Percentiles rank a stretch among this genome's conserved stretches.
Conservation (phyloP, 2,113 vertebrate genomes). For the Myotis yumanensis region DNA sequence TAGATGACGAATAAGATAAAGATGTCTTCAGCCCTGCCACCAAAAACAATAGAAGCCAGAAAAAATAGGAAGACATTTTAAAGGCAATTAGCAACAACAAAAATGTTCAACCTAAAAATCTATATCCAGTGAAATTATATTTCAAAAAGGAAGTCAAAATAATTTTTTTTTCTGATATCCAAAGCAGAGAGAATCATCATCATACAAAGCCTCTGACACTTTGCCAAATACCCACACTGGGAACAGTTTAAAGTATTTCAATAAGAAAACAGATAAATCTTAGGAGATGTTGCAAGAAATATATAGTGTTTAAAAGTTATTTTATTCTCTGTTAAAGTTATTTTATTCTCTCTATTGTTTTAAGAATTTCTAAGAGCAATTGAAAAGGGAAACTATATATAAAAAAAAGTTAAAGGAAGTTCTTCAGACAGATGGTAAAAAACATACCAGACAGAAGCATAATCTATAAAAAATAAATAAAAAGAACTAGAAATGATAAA, state of each 20-base stretch:
- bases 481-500: not conserved
- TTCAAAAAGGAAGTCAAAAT: constrained; percentile 37
- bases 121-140: not conserved
- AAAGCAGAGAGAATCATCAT: not conserved
- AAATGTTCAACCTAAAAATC: constrained; percentile 35
- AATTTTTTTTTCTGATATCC: not conserved
- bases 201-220: not conserved
- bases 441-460: constrained; percentile 47
- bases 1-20: not conserved
- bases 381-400: not conserved
- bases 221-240: not conserved
- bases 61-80: not conserved
- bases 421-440: constrained; percentile 58
- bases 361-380: constrained; percentile 16
- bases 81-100: not conserved
- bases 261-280: not conserved
- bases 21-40: not conserved
- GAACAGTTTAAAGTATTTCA: not conserved
- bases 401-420: constrained; percentile 35
- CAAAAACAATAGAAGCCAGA: not conserved
- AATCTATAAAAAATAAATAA: not conserved
- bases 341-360: not conserved
- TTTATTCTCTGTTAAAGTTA: not conserved
- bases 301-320: not conserved
- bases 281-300: not conserved